A percentile compares a stretch with the other conserved stretches of the same genome.
Evolutionary conservation across 2,888 invertebrate genomes (phyloP).

Genomic region (Athalia cordata): DNA sequence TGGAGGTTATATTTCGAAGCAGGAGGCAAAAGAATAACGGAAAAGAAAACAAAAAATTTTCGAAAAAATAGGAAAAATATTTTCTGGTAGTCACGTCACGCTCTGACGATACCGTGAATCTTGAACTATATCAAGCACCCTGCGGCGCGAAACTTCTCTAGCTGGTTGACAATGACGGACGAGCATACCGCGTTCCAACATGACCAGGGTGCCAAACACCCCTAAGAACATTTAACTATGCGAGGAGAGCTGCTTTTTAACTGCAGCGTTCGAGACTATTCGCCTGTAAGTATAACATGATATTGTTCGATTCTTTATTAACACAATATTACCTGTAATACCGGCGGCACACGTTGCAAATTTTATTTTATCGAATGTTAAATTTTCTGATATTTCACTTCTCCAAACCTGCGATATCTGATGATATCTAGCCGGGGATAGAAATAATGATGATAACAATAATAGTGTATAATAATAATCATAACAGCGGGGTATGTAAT

Average conservation of each 20-base stretch:
- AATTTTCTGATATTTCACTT: no score
- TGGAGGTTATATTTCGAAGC: no score
- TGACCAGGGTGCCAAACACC: slow-evolving; percentile 43
- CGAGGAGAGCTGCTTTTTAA: background rate
- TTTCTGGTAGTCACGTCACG: slow-evolving; percentile 35
- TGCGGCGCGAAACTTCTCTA: slow-evolving; percentile 37
- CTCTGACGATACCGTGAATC: slow-evolving; percentile 36
- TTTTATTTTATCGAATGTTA: no score
- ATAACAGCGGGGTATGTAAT: slow-evolving; percentile 17
- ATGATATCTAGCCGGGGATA: background rate
- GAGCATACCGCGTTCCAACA: slow-evolving; percentile 24
- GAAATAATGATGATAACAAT: background rate
- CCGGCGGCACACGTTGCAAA: no score
- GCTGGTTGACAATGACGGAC: slow-evolving; percentile 41
- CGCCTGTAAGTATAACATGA: background rate
- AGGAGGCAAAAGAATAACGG: background rate
- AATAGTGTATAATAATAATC: background rate
- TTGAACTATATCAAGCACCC: slow-evolving; percentile 42
- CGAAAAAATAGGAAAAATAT: slow-evolving; percentile 3
- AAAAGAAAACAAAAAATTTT: background rate
- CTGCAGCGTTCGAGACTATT: background rate
- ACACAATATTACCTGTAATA: no score
- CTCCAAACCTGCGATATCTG: background rate
- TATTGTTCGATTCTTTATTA: background rate
- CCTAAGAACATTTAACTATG: slow-evolving; percentile 34